Percentiles rank a stretch among this genome's conserved stretches.
Conservation (phyloP, 2,797 vertebrate species). For the Acanthornis magna region DNA sequence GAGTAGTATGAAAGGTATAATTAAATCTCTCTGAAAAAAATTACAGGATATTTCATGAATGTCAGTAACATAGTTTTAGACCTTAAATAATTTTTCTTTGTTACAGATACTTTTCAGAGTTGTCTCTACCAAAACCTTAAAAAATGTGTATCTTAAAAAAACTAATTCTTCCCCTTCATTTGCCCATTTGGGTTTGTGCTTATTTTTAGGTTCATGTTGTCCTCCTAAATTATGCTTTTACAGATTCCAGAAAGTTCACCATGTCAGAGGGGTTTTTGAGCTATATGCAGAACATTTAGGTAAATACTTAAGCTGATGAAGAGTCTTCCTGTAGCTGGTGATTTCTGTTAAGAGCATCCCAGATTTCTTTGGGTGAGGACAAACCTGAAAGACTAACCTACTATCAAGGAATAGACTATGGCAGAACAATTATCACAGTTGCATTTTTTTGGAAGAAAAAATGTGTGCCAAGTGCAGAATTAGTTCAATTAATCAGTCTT, state of each 20-base stretch:
- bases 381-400: not conserved
- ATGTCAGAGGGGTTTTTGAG: not conserved
- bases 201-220: not conserved
- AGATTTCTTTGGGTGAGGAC: not conserved
- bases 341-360: not conserved
- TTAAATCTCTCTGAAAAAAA: conserved; percentile 34
- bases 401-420: not conserved
- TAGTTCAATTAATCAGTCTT: not conserved
- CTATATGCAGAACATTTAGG: not conserved
- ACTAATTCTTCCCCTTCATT: not conserved
- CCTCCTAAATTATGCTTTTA: not conserved
- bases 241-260: not conserved
- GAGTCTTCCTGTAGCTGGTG: not conserved
- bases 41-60: not conserved
- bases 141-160: not conserved
- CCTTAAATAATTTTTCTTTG: not conserved
- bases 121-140: not conserved
- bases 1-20: conserved; percentile 25
- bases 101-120: not conserved
- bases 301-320: not conserved
- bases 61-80: not conserved
- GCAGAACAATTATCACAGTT: not conserved
- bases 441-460: not conserved
- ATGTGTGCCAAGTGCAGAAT: not conserved
- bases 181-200: not conserved